These are phyloP conservation scores for Eptatretus atami DNA, from an alignment of 2,797 vertebrate genomes.

Conservation along the genomic window DNA sequence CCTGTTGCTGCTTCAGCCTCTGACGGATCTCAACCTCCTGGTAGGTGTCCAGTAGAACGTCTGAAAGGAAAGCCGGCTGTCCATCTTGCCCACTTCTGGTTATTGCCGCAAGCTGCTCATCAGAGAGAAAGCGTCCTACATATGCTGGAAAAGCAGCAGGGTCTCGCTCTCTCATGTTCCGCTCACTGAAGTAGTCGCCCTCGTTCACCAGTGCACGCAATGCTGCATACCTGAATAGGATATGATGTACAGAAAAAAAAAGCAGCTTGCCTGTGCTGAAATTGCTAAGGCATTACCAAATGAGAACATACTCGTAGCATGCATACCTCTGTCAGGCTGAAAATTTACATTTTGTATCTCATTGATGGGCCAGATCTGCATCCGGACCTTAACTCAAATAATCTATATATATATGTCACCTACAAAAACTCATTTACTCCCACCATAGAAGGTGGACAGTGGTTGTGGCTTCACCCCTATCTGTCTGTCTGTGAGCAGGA, in stretches of 20 bases:
- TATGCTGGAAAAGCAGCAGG: constrained; percentile 67
- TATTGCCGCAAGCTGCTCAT: constrained; percentile 35
- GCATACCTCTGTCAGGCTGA: neutral
- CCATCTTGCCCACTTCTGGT: constrained; percentile 9
- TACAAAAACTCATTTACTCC: no score
- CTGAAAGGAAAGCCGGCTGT: constrained; percentile 19
- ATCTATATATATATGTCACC: no score
- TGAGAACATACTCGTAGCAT: neutral
- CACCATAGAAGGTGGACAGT: no score
- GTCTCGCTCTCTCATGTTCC: constrained; percentile 49
- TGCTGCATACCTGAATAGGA: neutral
- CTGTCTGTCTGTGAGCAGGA: no score
- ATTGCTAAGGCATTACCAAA: neutral
- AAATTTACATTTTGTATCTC: neutral
- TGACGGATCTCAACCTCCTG: constrained; percentile 36
- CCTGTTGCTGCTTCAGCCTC: constrained; percentile 33
- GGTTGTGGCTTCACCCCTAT: no score
- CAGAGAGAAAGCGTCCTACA: constrained; percentile 47
- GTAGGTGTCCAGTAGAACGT: constrained; percentile 23
- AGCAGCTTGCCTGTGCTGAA: neutral
- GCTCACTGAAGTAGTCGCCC: constrained; percentile 48
- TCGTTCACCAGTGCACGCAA: neutral
- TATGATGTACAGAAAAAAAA: neutral
- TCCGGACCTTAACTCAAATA: no score
- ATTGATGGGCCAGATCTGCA: no score